These are phyloP conservation scores for Macquaria ambigua DNA, from an alignment of 2,113 vertebrate genomes.

Conservation along the genomic window DNA sequence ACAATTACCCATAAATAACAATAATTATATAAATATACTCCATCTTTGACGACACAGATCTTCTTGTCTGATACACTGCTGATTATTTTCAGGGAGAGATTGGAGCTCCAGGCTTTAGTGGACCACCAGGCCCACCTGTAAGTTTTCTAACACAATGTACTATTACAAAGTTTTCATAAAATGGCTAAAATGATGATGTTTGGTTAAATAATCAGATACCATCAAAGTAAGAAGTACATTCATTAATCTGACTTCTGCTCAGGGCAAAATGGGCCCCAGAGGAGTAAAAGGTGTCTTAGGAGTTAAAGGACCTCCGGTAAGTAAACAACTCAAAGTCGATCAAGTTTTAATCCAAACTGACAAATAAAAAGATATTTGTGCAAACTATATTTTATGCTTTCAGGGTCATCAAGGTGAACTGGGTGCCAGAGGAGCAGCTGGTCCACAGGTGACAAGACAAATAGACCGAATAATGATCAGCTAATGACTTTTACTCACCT, in stretches of 20 bases:
- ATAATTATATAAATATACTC: not conserved
- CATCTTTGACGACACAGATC: not conserved
- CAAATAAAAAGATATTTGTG: not conserved
- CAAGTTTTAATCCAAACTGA: not conserved
- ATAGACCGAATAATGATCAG: not conserved
- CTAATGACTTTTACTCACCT: not conserved
- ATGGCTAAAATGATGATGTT: not conserved
- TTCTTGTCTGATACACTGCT: not conserved
- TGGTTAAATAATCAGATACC: not conserved
- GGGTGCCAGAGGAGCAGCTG: slow-evolving; percentile 74
- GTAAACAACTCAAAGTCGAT: slow-evolving; percentile 29
- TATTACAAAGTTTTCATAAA: not conserved
- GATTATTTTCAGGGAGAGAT: slow-evolving; percentile 76
- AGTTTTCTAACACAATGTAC: slow-evolving; percentile 21
- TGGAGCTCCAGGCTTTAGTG: slow-evolving; percentile 77
- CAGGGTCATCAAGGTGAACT: slow-evolving; percentile 81
- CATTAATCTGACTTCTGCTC: slow-evolving; percentile 14
- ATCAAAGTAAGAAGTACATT: not conserved
- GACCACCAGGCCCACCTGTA: slow-evolving; percentile 79
- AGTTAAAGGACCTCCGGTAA: slow-evolving; percentile 83
- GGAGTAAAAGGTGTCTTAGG: slow-evolving; percentile 80
- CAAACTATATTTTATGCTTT: slow-evolving; percentile 4
- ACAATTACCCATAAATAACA: not conserved
- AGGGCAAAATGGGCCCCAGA: slow-evolving; percentile 79
- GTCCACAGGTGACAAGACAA: slow-evolving; percentile 72